Evolutionary conservation across 2,888 invertebrate genomes (phyloP), one percentile per base, ranked within the genome.

Genomic region (Chrysolina americana): DNA sequence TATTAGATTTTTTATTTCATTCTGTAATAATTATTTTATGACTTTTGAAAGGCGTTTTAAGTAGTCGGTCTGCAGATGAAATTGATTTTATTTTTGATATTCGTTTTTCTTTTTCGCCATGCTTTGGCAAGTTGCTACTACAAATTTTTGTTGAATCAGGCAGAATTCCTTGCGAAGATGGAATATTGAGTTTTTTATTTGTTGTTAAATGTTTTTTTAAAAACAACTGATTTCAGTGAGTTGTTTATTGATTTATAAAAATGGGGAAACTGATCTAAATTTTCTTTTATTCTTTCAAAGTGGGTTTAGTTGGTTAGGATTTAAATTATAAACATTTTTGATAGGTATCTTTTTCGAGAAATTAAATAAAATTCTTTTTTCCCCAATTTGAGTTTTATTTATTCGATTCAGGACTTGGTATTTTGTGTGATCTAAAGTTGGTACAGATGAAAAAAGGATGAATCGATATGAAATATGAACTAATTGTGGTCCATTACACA

Each of bases 1-100:
- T 47, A 44, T 23, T 53, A 41, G 36, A 78, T 62, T 69, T 74
- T 70, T 72, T 76, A 73, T 73, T 69, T 64, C 66, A 75, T 73
- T 41, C 68, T 71, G 71, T 73, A 68, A 59, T 71, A 74, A 68
- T 76, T 78, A 74, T 75, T 77, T 76, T 73, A 73, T 68, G 71
- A 71, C 62, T 75, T 73, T 78, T 71, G 75, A 73, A 76, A 65
- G 50, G 71, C 73, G 82, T 83, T 84, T 84, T 83, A 82, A 84
- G 82, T 83, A 84, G 82, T 83, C 15, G 71, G n/a, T 73, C 76
- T 78, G 59, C 74, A 70, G 41, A 48, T 73, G 59, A 71, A 65
- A 71, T 74, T 72, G 63, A 76, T 79, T 78, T 76, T 78, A 78
- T 78, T 77, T 79, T 78, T 78, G 66, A 76, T 77, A 73, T 66